Conservation (phyloP, 2,113 vertebrate species). For the Mesoclemmys tuberculata region DNA sequence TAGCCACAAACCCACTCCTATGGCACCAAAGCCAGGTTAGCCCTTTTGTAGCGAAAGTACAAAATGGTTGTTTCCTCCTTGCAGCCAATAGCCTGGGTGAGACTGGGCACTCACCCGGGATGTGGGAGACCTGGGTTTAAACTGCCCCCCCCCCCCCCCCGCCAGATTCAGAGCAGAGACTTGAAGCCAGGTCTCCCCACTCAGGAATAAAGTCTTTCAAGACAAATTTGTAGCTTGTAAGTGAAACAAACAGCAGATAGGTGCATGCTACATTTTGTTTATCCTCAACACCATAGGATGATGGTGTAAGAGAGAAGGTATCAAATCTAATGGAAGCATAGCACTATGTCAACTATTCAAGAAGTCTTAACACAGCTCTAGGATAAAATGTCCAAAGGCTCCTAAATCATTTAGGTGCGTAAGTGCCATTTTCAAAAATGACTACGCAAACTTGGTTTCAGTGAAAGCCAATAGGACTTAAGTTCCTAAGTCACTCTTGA, state of each 20-base stretch:
- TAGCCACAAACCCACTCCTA: too few relatives aligned
- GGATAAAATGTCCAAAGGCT: neutral
- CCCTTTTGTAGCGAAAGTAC: too few relatives aligned
- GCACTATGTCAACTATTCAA: neutral
- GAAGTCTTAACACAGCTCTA: neutral
- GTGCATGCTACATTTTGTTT: accelerated
- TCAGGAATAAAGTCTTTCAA: neutral
- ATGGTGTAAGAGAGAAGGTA: neutral
- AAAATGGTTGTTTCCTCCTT: too few relatives aligned
- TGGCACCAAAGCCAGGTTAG: too few relatives aligned
- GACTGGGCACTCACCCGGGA: too few relatives aligned
- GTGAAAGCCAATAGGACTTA: neutral
- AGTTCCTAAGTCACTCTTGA: neutral
- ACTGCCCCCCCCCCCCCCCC: too few relatives aligned
- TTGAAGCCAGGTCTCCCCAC: too few relatives aligned
- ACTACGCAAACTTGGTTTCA: neutral
- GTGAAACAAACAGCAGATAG: neutral
- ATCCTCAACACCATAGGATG: neutral
- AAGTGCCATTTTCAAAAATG: neutral
- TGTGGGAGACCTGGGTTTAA: too few relatives aligned
- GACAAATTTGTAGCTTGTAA: neutral
- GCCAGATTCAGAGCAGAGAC: too few relatives aligned
- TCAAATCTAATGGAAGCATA: neutral
- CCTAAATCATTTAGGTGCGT: neutral
- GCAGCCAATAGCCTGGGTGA: too few relatives aligned